Percentiles rank a stretch among this genome's conserved stretches.
Evolutionary conservation across 2,797 vertebrate genomes (phyloP).

Genomic region (Prionace glauca): DNA sequence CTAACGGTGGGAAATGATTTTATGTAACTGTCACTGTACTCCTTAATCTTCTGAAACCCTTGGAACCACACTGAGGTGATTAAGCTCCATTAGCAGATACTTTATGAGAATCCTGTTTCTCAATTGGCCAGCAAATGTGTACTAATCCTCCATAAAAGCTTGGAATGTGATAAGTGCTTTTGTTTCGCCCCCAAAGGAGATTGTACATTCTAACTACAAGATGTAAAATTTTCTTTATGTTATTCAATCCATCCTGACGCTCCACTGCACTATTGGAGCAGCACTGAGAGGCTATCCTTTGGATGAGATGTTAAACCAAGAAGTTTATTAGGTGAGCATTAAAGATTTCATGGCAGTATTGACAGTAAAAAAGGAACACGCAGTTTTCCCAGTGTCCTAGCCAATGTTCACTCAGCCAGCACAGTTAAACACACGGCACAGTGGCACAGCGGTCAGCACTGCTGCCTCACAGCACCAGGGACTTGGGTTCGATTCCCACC

Average conservation of each 20-base stretch:
- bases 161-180: neutral
- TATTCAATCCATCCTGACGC: neutral
- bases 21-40: constrained; percentile 4
- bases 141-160: neutral
- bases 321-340: neutral
- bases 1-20: neutral
- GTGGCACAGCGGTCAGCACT: too few relatives aligned
- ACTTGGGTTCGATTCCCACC: too few relatives aligned
- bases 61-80: constrained; percentile 25
- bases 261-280: neutral
- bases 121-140: neutral
- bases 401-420: neutral
- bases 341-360: neutral
- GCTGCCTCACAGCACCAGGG: too few relatives aligned
- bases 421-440: neutral
- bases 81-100: constrained; percentile 17
- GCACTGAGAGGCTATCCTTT: neutral
- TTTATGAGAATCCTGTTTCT: neutral
- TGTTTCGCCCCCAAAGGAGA: neutral
- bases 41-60: constrained; percentile 17
- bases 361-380: neutral
- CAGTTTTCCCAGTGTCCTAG: neutral
- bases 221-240: neutral
- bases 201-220: neutral
- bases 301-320: neutral